phyloP scores from a whole-genome alignment of 1,140 invertebrate species.

The Sminthurinus signatus region DNA sequence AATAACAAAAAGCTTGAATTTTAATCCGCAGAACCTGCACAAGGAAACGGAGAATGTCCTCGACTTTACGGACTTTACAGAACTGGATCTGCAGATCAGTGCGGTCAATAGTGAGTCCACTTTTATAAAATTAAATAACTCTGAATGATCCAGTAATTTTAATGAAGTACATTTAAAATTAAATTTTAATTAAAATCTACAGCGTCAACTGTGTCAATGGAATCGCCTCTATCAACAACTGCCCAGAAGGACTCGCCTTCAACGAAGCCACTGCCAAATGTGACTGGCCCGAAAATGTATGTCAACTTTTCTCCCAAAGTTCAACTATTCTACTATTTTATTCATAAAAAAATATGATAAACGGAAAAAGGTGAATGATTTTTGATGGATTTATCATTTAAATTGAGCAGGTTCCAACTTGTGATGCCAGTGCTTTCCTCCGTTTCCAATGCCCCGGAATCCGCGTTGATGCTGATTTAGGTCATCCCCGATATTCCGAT shows the following conservation, averaged over 20 bases:
- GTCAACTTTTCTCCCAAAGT: neutral
- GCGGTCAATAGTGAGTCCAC: constrained; percentile 79
- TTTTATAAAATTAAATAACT: no score
- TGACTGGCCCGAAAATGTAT: neutral
- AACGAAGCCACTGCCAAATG: constrained; percentile 67
- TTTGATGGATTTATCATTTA: neutral
- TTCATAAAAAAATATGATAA: neutral
- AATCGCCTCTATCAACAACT: constrained; percentile 56
- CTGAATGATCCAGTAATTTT: no score
- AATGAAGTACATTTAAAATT: no score
- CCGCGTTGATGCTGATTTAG: constrained; percentile 44
- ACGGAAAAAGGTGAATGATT: neutral
- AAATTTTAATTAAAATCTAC: no score
- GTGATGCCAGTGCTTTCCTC: constrained; percentile 63
- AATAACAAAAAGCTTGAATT: no score
- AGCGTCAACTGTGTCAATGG: constrained; percentile 76
- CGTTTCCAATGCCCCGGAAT: constrained; percentile 59
- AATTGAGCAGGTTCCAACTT: constrained; percentile 56
- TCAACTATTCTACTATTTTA: neutral
- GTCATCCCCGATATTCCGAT: constrained; percentile 49
- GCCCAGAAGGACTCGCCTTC: constrained; percentile 76
- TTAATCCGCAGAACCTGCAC: constrained; percentile 54
- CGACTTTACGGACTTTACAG: constrained; percentile 78
- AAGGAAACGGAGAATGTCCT: constrained; percentile 69
- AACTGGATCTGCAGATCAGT: constrained; percentile 59